These are phyloP conservation scores for Platysternon megacephalum DNA, from an alignment of 2,113 vertebrate genomes.

Conservation along the genomic window DNA sequence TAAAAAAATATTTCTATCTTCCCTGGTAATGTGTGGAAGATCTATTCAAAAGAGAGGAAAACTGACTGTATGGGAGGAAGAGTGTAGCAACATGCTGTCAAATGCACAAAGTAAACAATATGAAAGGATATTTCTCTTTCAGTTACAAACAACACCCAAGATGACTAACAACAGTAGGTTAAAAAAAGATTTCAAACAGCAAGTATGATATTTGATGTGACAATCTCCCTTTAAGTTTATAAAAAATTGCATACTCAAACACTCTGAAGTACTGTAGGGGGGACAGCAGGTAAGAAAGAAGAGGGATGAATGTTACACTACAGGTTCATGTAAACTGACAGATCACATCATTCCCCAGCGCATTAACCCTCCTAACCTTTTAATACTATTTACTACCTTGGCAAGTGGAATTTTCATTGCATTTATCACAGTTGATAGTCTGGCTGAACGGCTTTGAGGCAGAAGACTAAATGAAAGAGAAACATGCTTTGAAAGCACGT, in stretches of 20 bases:
- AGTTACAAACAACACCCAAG: too few species aligned
- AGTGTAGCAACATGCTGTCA: too few species aligned
- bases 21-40: not conserved
- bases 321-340: not conserved
- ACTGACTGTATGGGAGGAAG: too few species aligned
- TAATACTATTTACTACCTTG: not conserved
- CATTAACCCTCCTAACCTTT: not conserved
- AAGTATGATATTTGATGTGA: not conserved
- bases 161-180: not conserved
- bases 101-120: too few species aligned
- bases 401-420: not conserved
- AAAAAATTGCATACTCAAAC: too few species aligned
- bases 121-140: too few species aligned
- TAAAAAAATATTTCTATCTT: not conserved
- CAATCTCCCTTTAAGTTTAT: not conserved
- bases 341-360: not conserved
- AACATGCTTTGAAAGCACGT: fast-evolving
- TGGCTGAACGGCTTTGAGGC: not conserved
- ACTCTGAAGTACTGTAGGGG: too few species aligned
- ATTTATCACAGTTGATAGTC: not conserved
- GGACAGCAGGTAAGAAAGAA: not conserved
- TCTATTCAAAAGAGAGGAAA: not conserved
- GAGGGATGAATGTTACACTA: not conserved
- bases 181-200: not conserved
- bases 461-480: not conserved